Conservation (phyloP, 2,888 invertebrate species). For the Drosophila koepferae region DNA sequence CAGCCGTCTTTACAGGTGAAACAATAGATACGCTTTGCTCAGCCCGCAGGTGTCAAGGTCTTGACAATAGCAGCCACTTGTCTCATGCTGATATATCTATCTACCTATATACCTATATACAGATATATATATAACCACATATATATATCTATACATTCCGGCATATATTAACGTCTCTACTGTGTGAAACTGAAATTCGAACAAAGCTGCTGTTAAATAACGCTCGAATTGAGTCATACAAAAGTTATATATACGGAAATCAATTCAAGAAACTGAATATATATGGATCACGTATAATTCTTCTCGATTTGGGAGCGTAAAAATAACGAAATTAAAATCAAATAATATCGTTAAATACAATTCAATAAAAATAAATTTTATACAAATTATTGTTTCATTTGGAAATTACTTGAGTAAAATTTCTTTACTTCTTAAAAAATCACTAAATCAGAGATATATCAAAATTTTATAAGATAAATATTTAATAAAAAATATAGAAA, state of each 20-base stretch:
- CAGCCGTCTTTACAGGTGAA: slow-evolving; percentile 20
- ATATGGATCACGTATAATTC: neutral
- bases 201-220: slow-evolving; percentile 11
- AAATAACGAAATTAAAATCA: neutral
- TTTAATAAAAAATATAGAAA: too few relatives aligned
- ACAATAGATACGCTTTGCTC: slow-evolving; percentile 36
- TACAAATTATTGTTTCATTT: neutral
- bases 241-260: slow-evolving; percentile 10
- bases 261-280: neutral
- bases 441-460: neutral
- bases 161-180: slow-evolving; percentile 20
- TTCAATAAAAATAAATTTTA: neutral
- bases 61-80: slow-evolving; percentile 42
- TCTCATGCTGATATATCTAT: neutral
- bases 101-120: neutral
- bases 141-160: slow-evolving; percentile 7
- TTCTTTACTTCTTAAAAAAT: too few relatives aligned
- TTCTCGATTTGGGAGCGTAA: neutral
- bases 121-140: neutral
- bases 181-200: slow-evolving; percentile 26
- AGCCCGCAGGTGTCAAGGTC: slow-evolving; percentile 49
- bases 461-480: too few relatives aligned
- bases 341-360: neutral
- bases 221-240: slow-evolving; percentile 1
- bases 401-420: too few relatives aligned